Evolutionary conservation across 2,888 invertebrate genomes (phyloP).

Genomic region (Caenorhabditis panamensis): DNA sequence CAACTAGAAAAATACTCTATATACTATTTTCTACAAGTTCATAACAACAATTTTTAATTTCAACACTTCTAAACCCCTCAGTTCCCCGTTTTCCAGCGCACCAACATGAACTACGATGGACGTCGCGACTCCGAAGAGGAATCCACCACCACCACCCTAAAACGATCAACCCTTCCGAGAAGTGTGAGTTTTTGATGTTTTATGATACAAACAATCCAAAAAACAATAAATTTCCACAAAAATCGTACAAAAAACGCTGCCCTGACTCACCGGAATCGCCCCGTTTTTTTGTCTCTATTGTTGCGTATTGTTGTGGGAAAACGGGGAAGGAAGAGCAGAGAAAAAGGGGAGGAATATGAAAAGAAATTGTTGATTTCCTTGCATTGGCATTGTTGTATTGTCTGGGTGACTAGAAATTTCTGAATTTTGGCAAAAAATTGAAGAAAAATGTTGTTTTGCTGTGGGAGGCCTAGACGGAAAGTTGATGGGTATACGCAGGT

Average conservation of each 20-base stretch:
- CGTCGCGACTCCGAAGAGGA: constrained; percentile 55
- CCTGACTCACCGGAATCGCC: constrained; percentile 20
- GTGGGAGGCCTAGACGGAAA: constrained; percentile 12
- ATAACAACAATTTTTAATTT: no score
- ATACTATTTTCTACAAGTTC: no score
- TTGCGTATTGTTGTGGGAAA: constrained; percentile 54
- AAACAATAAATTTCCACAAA: constrained; percentile 11
- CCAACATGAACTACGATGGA: constrained; percentile 47
- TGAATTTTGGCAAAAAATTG: no score
- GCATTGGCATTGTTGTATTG: neutral
- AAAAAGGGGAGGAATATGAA: constrained; percentile 7
- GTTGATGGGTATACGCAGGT: neutral
- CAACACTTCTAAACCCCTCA: no score
- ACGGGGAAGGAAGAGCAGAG: constrained; percentile 2
- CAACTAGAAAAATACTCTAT: no score
- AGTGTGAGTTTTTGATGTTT: constrained; percentile 39
- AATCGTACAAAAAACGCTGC: constrained; percentile 20
- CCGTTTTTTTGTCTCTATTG: constrained; percentile 25
- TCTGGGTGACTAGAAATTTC: no score
- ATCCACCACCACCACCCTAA: constrained; percentile 50
- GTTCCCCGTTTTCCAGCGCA: constrained; percentile 47
- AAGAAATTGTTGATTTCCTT: neutral
- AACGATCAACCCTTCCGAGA: constrained; percentile 59
- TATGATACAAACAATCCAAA: constrained; percentile 5
- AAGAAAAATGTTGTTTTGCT: constrained; percentile 41